A percentile compares a stretch with the other conserved stretches of the same genome.
Conservation (phyloP, 2,888 invertebrate species). For the Eristalinus aeneus region DNA sequence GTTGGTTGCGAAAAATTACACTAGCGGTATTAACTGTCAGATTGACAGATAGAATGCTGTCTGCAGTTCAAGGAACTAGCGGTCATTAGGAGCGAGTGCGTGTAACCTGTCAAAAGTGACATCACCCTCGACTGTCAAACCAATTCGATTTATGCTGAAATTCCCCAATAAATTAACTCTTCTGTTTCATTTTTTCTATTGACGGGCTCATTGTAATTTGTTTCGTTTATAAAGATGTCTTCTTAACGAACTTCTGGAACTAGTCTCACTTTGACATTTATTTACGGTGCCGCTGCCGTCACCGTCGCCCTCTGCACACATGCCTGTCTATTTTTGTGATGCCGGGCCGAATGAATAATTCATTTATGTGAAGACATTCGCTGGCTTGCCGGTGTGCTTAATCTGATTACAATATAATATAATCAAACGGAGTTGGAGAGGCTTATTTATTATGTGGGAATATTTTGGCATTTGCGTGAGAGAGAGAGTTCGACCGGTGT, state of each 20-base stretch:
- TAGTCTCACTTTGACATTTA: not conserved
- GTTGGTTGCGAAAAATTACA: conserved; percentile 15
- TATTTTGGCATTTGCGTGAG: conserved; percentile 25
- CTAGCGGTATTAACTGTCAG: conserved; percentile 51
- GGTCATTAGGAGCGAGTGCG: conserved; percentile 15
- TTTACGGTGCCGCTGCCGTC: not conserved
- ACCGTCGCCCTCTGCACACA: not conserved
- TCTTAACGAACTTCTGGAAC: conserved; percentile 29
- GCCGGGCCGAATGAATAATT: conserved; percentile 41
- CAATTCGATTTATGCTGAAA: not conserved
- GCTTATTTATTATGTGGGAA: conserved; percentile 41
- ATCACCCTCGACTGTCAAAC: not conserved
- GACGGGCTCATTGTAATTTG: conserved; percentile 17
- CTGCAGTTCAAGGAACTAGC: conserved; percentile 38
- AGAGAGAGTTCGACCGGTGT: not conserved
- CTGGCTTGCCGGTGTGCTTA: conserved; percentile 49
- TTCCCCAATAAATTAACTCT: conserved; percentile 18
- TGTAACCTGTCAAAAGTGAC: not conserved
- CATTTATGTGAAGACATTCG: conserved; percentile 58
- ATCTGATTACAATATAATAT: conserved; percentile 58
- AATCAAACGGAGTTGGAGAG: conserved; percentile 31
- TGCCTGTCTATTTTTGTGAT: not conserved
- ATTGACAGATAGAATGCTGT: conserved; percentile 50
- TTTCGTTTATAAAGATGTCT: conserved; percentile 51
- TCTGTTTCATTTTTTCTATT: conserved; percentile 18